Conservation (phyloP, 2,888 invertebrate species). For the Lithosia quadra region DNA sequence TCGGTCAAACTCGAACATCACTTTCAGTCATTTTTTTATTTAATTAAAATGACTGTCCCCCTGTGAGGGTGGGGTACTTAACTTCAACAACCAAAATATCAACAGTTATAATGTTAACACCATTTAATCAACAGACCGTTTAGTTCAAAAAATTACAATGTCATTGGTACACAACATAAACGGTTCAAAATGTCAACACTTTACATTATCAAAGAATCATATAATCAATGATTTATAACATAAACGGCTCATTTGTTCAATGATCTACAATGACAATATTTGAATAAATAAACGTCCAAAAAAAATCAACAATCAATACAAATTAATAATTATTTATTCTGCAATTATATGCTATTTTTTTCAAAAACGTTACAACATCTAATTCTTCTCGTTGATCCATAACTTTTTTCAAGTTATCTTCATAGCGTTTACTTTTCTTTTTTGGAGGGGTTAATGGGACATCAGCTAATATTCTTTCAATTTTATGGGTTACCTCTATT, state of each 20-base stretch:
- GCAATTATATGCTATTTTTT: slow-evolving; percentile 1
- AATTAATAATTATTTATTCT: slow-evolving; percentile 2
- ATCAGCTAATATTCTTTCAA: slow-evolving; percentile 5
- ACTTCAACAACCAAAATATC: slow-evolving; percentile 4
- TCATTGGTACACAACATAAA: slow-evolving; percentile 7
- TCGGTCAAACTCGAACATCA: slow-evolving; percentile 8
- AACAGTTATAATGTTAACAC: too few species aligned
- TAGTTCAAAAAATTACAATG: slow-evolving; percentile 1
- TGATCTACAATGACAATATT: too few species aligned
- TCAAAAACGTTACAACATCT: too few species aligned
- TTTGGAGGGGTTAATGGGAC: slow-evolving; percentile 3
- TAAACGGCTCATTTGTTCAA: too few species aligned
- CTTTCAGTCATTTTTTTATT: not conserved
- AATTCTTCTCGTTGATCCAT: too few species aligned
- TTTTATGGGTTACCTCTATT: too few species aligned
- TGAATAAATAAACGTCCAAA: slow-evolving; percentile 1
- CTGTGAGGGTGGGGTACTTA: slow-evolving; percentile 7
- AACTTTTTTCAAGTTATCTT: too few species aligned
- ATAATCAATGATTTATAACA: too few species aligned
- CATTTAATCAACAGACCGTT: not conserved
- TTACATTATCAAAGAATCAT: slow-evolving; percentile 7
- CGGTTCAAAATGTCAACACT: slow-evolving; percentile 6
- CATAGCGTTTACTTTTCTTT: too few species aligned
- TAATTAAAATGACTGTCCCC: too few species aligned
- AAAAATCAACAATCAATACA: slow-evolving; percentile 3